Conservation (phyloP, 2,888 invertebrate genomes). For the Hermaeophaga mercurialis region DNA sequence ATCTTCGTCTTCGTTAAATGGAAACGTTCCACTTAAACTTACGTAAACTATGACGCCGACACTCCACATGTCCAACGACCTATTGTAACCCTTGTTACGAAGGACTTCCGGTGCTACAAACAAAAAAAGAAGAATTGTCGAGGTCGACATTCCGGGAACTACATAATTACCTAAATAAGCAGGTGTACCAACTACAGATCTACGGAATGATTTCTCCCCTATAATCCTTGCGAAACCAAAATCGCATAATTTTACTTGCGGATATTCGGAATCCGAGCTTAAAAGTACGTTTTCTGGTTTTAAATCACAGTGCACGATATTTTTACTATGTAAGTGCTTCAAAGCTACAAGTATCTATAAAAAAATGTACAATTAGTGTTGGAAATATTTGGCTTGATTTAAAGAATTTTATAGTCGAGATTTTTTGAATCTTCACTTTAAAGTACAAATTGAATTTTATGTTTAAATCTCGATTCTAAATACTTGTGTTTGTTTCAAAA, state of each 20-base stretch:
- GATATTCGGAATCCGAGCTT: slow-evolving; percentile 92
- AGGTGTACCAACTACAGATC: slow-evolving; percentile 98
- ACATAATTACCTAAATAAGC: slow-evolving; percentile 83
- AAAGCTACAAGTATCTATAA: slow-evolving; percentile 91
- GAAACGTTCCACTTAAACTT: slow-evolving; percentile 97
- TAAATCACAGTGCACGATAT: slow-evolving; percentile 97
- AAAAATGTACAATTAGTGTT: slow-evolving; percentile 31
- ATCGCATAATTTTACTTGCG: slow-evolving; percentile 98
- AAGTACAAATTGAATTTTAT: too few relatives aligned
- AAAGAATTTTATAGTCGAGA: too few relatives aligned
- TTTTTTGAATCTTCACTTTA: too few relatives aligned
- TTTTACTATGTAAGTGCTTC: slow-evolving; percentile 96
- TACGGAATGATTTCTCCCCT: slow-evolving; percentile 96
- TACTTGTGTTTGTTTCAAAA: too few relatives aligned
- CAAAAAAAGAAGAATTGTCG: slow-evolving; percentile 24
- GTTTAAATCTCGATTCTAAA: too few relatives aligned
- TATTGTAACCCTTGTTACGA: slow-evolving; percentile 97
- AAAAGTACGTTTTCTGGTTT: slow-evolving; percentile 98
- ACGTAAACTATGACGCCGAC: slow-evolving; percentile 99
- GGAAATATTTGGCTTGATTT: too few relatives aligned
- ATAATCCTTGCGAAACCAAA: slow-evolving; percentile 99
- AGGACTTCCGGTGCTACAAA: slow-evolving; percentile 97
- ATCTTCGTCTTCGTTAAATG: slow-evolving; percentile 99
- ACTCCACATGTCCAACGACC: slow-evolving; percentile 99
- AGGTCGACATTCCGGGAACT: slow-evolving; percentile 7